Evolutionary conservation across 2,797 vertebrate genomes (phyloP).

Genomic region (Galaxias olidus): DNA sequence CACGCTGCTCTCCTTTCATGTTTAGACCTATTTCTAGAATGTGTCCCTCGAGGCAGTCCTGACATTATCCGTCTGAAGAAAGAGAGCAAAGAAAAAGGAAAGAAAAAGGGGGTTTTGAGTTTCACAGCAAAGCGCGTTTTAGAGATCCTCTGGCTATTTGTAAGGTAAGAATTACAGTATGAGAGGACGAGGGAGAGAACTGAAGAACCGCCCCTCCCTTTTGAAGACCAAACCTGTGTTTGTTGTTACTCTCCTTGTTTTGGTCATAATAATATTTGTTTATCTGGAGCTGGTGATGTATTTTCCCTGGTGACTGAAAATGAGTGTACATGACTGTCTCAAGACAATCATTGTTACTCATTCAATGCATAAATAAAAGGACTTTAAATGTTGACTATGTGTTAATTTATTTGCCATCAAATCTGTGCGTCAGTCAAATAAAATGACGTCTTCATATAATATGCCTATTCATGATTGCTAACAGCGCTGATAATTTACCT

Average conservation of each 20-base stretch:
- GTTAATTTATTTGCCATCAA: no score
- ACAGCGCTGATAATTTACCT: constrained; percentile 3
- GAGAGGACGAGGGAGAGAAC: constrained; percentile 58
- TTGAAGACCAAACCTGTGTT: constrained; percentile 59
- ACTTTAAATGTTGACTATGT: not conserved
- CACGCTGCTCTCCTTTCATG: constrained; percentile 58
- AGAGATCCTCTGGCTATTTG: constrained; percentile 38
- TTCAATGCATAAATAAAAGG: constrained; percentile 7
- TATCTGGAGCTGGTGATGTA: constrained; percentile 70
- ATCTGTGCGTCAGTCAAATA: no score
- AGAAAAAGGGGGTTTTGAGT: constrained; percentile 49
- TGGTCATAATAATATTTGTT: constrained; percentile 66
- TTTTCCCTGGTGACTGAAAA: constrained; percentile 63
- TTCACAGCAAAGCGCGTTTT: constrained; percentile 41
- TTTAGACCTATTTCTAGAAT: constrained; percentile 49
- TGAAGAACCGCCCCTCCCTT: constrained; percentile 43
- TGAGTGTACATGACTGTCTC: constrained; percentile 11
- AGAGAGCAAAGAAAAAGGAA: constrained; percentile 52
- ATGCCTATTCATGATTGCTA: not conserved
- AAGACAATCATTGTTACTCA: not conserved
- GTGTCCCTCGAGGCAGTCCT: constrained; percentile 54
- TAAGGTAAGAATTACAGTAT: constrained; percentile 38
- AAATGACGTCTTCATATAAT: not conserved
- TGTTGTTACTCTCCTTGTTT: constrained; percentile 54
- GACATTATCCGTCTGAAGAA: constrained; percentile 60